A percentile compares a stretch with the other conserved stretches of the same genome.
phyloP scores from a whole-genome alignment of 2,888 invertebrate species.

The Tipula confusa region DNA sequence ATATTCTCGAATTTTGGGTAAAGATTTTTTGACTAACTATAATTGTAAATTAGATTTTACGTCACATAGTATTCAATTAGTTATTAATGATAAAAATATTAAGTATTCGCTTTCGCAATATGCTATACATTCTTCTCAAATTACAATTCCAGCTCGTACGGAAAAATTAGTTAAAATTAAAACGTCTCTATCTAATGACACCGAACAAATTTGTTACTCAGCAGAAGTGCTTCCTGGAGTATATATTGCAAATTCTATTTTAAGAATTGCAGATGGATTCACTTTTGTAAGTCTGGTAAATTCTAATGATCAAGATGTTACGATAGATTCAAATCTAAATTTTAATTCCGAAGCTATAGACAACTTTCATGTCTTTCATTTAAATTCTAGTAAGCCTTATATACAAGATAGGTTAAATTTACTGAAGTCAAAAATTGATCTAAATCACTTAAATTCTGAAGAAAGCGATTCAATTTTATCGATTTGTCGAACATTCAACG shows the following conservation, averaged over 20 bases:
- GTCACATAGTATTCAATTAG: background rate
- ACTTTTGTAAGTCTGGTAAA: background rate
- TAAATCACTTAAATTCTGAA: background rate
- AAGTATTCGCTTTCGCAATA: too few species aligned
- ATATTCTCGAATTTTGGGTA: background rate
- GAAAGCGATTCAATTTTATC: too few species aligned
- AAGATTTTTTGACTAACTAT: too few species aligned
- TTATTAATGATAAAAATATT: background rate
- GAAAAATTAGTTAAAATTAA: background rate
- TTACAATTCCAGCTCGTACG: background rate
- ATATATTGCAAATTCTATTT: background rate
- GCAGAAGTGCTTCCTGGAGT: background rate
- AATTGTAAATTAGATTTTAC: background rate
- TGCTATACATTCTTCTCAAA: too few species aligned
- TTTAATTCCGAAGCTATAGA: too few species aligned
- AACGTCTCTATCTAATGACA: too few species aligned
- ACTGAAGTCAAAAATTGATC: background rate
- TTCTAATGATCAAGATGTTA: background rate
- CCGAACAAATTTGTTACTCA: background rate
- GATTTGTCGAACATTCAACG: background rate
- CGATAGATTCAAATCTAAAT: too few species aligned
- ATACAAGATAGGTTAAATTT: background rate
- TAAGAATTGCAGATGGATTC: background rate
- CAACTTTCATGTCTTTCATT: background rate
- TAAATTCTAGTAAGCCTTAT: background rate